These are phyloP conservation scores for Actias luna DNA, from an alignment of 2,888 invertebrate species.

Conservation along the genomic window DNA sequence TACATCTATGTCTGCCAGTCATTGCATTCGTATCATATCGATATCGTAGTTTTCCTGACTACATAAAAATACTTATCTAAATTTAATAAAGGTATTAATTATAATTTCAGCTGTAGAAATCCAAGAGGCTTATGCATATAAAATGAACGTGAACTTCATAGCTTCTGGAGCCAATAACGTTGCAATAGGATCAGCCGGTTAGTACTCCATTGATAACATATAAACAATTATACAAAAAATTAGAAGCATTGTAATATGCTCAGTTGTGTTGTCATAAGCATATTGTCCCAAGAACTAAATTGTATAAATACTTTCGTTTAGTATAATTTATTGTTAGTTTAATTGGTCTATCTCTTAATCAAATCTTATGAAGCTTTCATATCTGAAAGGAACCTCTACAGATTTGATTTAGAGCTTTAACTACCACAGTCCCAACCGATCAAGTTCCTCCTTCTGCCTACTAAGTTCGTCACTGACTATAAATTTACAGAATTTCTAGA, in stretches of 20 bases:
- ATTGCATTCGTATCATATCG: too few species aligned
- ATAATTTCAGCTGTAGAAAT: slow-evolving; percentile 80
- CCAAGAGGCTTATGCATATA: slow-evolving; percentile 87
- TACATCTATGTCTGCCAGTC: too few species aligned
- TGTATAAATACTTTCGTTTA: too few species aligned
- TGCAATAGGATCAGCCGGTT: slow-evolving; percentile 79
- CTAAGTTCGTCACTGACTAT: too few species aligned
- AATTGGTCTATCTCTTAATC: too few species aligned
- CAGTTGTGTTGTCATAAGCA: background rate
- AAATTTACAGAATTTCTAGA: background rate
- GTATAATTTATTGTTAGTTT: too few species aligned
- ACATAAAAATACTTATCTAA: background rate
- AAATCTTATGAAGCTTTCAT: too few species aligned
- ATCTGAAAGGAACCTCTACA: too few species aligned
- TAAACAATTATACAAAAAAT: background rate
- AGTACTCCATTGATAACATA: slow-evolving; percentile 11
- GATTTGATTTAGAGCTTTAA: too few species aligned
- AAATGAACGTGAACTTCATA: slow-evolving; percentile 85
- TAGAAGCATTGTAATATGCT: background rate
- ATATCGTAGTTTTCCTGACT: background rate
- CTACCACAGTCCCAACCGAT: too few species aligned
- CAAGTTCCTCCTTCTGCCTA: too few species aligned
- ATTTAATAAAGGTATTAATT: background rate
- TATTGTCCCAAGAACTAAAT: background rate
- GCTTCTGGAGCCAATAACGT: slow-evolving; percentile 87